Evolutionary conservation across 1,140 invertebrate genomes (phyloP).

Genomic region (Drosophila erecta): DNA sequence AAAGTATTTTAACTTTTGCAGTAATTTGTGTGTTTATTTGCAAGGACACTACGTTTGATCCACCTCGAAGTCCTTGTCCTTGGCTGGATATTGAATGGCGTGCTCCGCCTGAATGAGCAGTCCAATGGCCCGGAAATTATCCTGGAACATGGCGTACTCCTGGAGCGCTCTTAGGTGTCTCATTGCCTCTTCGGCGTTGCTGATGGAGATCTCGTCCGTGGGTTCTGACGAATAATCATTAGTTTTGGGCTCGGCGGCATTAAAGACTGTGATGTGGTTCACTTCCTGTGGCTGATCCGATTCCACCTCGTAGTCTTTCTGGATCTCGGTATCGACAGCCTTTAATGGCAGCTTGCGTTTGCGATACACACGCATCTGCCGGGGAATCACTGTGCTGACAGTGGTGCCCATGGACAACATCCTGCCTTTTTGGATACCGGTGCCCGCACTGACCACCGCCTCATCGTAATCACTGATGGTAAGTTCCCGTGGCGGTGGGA

Average conservation of each 20-base stretch:
- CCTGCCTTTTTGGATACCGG: too few species aligned
- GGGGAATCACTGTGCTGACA: neutral
- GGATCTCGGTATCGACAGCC: neutral
- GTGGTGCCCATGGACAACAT: neutral
- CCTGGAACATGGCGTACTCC: conserved; percentile 66
- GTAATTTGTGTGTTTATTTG: neutral
- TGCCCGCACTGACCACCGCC: neutral
- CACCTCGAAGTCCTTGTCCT: conserved; percentile 40
- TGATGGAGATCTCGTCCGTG: conserved; percentile 21
- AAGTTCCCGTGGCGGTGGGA: neutral
- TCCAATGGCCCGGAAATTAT: conserved; percentile 72
- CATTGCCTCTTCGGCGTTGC: conserved; percentile 42
- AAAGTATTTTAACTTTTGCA: neutral
- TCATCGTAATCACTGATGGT: conserved; percentile 1
- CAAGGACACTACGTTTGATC: neutral
- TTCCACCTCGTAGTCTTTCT: neutral
- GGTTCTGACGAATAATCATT: neutral
- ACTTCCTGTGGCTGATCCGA: neutral
- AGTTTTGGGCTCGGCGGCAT: conserved; percentile 11
- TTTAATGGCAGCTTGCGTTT: neutral
- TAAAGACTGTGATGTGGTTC: conserved; percentile 1
- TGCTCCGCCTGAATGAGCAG: conserved; percentile 59
- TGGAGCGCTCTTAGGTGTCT: conserved; percentile 52
- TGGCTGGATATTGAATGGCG: conserved; percentile 48
- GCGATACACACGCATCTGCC: neutral